Base-by-base conservation (phyloP, 2,888 invertebrate genomes). In the Malthinus flaveolus region DNA sequence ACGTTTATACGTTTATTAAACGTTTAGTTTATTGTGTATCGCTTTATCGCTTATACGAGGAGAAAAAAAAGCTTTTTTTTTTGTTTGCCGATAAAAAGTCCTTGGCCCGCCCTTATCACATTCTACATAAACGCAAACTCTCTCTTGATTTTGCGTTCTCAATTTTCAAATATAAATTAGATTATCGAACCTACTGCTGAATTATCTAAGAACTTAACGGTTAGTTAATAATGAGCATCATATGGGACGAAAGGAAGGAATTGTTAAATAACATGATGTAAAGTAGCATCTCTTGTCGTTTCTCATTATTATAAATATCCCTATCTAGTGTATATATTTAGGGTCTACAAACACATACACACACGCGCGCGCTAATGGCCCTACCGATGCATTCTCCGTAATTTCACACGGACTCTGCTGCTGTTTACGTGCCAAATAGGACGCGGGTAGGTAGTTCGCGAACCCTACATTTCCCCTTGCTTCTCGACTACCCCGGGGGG, bases 361-460 rank as follows among this genome's bases (percentile, higher is more conserved):
- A 23, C 23, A 23, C 62, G 56, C 61, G 62, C 50, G 53, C 62
- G 62, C 66, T 66, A 66, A 67, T 66, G 66, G 64, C 51, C 63
- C 66, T 57, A 60, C 65, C 66, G 67, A 66, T 68, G 63, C 62
- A 68, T 66, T 66, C 66, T 65, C 63, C 70, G 72, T 72, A 71
- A 71, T 72, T 72, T 72, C 70, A 68, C 72, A 68, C 69, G 71
- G 69, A 65, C 66, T 61, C 61, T 47, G 58, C 60, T 64, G 64
- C 65, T 68, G 66, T 66, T 65, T 66, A 66, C 68, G 69, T 66
- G 69, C 62, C 48, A 51, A 53, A 49, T 56, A 56, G 60, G 57
- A 62, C 63, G 67, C 63, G 63, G 66, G 66, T 63, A 66, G 70
- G 68, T 67, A 67, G 70, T 68, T 68, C 70, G 69, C 70, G 70